These are phyloP conservation scores for Rosalia funebris DNA, from an alignment of 2,888 invertebrate species.

Conservation along the genomic window DNA sequence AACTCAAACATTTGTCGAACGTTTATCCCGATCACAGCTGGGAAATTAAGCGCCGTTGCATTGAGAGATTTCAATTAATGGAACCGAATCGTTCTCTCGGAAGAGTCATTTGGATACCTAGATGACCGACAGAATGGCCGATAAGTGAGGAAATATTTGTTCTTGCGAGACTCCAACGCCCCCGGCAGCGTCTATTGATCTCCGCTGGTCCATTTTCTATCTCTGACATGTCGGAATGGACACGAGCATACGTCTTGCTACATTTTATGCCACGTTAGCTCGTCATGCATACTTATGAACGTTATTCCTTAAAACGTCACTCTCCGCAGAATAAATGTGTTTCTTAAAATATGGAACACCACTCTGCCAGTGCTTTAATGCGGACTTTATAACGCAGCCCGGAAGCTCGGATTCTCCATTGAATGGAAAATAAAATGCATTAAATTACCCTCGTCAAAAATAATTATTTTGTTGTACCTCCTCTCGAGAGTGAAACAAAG, in stretches of 20 bases:
- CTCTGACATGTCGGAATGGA: conserved; percentile 46
- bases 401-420: no score
- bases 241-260: conserved; percentile 46
- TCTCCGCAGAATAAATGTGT: conserved; percentile 39
- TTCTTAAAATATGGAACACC: conserved; percentile 29
- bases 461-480: no score
- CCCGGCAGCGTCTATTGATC: conserved; percentile 45
- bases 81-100: no score
- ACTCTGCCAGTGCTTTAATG: conserved; percentile 22
- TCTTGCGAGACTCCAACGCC: conserved; percentile 43
- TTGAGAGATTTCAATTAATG: no score
- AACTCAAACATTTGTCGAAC: conserved; percentile 10
- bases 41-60: no score
- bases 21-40: no score
- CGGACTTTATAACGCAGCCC: conserved; percentile 18
- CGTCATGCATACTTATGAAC: conserved; percentile 48
- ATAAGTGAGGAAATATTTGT: no score
- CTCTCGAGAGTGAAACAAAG: no score
- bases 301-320: conserved; percentile 42
- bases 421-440: no score
- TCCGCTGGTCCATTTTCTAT: conserved; percentile 38
- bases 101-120: no score
- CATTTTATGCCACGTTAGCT: conserved; percentile 47
- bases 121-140: no score
- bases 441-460: no score